Evolutionary conservation across 2,888 invertebrate species (phyloP), one percentile per base, ranked within the genome.

Genomic region (Dynastes hyllus): DNA sequence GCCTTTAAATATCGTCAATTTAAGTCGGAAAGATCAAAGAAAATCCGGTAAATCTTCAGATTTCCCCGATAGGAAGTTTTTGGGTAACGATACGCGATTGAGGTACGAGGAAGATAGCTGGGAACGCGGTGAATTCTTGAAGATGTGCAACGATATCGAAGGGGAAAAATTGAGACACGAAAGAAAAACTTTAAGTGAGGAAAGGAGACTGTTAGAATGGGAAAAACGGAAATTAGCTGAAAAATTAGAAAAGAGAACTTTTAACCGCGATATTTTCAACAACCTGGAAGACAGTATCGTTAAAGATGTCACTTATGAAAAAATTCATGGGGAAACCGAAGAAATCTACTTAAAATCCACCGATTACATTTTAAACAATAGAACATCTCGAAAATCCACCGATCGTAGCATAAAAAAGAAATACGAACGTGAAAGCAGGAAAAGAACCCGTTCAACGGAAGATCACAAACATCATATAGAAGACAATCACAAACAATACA

Each of bases 121-220:
- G 84, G 83, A 83, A 79, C 78, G 80, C 3, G 81, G 82, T 32
- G 83, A 84, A 40, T 81, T 80, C 76, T 58, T 80, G n/a, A 80
- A 80, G 16, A 77, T 81, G 29, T 77, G 79, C 16, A 78, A 79
- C 40, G 78, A 80, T 32, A 63, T 78, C n/a, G 82, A 84, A 61
- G 75, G 80, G 58, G 63, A 79, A 51, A 80, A 80, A 27, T 75
- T 84, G 61, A 81, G 81, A 67, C 77, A 83, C 66, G 82, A 83
- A 45, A 77, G 83, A 40, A 58, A 80, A 63, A 71, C 81, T 2
- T 58, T 84, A n/a, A 81, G 79, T 22, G 83, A 85, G 69, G 84
- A 84, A 81, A 77, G 85, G 77, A 78, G 81, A 71, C 55, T 81
- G 66, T 58, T 83, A 65, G 83, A 83, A 71, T 80, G 76, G 61